Conservation (phyloP, 2,888 invertebrate species). For the Habrosyne pyritoides region DNA sequence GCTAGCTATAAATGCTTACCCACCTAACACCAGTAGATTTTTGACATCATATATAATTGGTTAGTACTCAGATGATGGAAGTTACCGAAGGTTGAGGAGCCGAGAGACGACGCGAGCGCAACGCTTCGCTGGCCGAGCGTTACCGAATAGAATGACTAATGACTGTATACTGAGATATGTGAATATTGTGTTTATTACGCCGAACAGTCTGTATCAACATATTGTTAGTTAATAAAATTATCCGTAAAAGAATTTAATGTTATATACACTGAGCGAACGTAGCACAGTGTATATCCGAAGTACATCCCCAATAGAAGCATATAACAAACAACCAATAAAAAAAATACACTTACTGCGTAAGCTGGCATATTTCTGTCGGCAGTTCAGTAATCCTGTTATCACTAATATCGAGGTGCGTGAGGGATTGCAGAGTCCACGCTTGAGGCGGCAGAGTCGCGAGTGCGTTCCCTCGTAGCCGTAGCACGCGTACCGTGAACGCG, state of each 20-base stretch:
- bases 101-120: slow-evolving; percentile 51
- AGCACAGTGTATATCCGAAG: not conserved
- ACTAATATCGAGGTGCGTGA: slow-evolving; percentile 87
- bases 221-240: too few relatives aligned
- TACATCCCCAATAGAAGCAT: not conserved
- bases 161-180: slow-evolving; percentile 44
- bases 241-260: too few relatives aligned
- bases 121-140: slow-evolving; percentile 70
- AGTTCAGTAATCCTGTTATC: slow-evolving; percentile 86
- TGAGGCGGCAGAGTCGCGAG: slow-evolving; percentile 84
- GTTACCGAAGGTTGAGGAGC: slow-evolving; percentile 49
- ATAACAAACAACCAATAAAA: not conserved
- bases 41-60: not conserved
- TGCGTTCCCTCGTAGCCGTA: slow-evolving; percentile 77
- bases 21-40: not conserved
- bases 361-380: slow-evolving; percentile 85
- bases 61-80: not conserved
- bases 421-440: slow-evolving; percentile 82
- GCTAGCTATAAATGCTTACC: too few relatives aligned
- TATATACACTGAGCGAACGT: too few relatives aligned
- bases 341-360: slow-evolving; percentile 65
- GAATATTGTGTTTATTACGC: slow-evolving; percentile 19
- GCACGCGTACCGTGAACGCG: slow-evolving; percentile 66
- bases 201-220: slow-evolving; percentile 22
- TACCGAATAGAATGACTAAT: slow-evolving; percentile 63